A percentile compares a stretch with the other conserved stretches of the same genome.
Evolutionary conservation across 2,113 vertebrate species (phyloP).

Genomic region (Brachyhypopomus occidentalis): DNA sequence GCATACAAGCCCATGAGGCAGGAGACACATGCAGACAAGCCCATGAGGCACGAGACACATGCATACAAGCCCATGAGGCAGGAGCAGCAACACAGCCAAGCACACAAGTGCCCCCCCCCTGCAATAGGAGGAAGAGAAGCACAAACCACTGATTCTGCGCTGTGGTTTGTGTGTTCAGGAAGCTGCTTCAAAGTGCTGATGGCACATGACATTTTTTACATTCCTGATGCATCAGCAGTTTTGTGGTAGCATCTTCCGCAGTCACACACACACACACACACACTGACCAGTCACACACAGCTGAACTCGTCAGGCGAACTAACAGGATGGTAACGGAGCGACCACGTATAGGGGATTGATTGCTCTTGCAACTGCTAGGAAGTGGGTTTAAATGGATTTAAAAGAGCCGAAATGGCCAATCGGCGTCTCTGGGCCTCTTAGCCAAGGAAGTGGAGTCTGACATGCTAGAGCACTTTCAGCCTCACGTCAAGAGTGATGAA

Average conservation of each 20-base stretch:
- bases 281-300: slow-evolving; percentile 8
- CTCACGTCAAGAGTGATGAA: slow-evolving; percentile 24
- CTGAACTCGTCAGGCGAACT: neutral
- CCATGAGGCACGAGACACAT: no score
- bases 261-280: slow-evolving; percentile 13
- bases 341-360: neutral
- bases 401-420: slow-evolving; percentile 38
- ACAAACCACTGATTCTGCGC: neutral
- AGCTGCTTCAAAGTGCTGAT: slow-evolving; percentile 40
- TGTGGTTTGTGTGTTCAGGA: slow-evolving; percentile 11
- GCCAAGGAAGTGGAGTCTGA: neutral
- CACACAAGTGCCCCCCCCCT: neutral
- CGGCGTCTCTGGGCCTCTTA: slow-evolving; percentile 2
- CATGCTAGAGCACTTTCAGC: slow-evolving; percentile 26
- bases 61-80: no score
- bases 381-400: slow-evolving; percentile 53
- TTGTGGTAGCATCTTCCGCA: slow-evolving; percentile 9
- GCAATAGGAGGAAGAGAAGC: no score
- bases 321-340: slow-evolving; percentile 42
- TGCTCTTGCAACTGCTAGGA: slow-evolving; percentile 41
- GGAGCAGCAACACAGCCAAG: neutral
- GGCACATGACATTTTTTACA: slow-evolving; percentile 36
- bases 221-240: slow-evolving; percentile 46
- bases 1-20: no score
- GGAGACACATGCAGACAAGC: no score